Evolutionary conservation across 2,888 invertebrate genomes (phyloP).

Genomic region (Hedya salicella): DNA sequence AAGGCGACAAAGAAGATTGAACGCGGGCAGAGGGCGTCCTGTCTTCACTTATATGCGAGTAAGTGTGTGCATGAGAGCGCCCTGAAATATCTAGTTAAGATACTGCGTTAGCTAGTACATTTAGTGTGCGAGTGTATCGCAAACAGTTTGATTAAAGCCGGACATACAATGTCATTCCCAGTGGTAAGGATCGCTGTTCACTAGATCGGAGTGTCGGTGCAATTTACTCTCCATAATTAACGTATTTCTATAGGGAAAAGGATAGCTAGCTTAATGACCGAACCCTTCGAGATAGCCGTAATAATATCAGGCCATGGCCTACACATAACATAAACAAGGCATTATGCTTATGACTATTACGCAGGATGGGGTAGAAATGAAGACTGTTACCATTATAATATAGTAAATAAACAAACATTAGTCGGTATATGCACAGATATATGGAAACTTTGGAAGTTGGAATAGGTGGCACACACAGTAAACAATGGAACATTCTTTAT

Average conservation of each 20-base stretch:
- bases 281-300: slow-evolving; percentile 6
- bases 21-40: too few species aligned
- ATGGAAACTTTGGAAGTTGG: too few species aligned
- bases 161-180: slow-evolving; percentile 23
- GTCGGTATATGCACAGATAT: too few species aligned
- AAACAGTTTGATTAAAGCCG: slow-evolving; percentile 21
- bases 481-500: too few species aligned
- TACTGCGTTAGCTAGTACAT: too few species aligned
- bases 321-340: slow-evolving; percentile 15
- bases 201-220: slow-evolving; percentile 10
- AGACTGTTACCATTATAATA: background rate
- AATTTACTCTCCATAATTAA: slow-evolving; percentile 32
- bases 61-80: too few species aligned
- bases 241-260: slow-evolving; percentile 26
- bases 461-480: too few species aligned
- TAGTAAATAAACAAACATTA: background rate
- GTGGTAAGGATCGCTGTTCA: slow-evolving; percentile 11
- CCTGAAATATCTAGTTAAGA: too few species aligned
- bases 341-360: slow-evolving; percentile 4
- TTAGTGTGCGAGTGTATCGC: slow-evolving; percentile 12
- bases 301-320: slow-evolving; percentile 14
- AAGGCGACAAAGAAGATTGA: too few species aligned
- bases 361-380: background rate
- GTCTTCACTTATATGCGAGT: too few species aligned
- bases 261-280: slow-evolving; percentile 4